Conservation (phyloP, 2,888 invertebrate species). For the Drosophila barbarae region DNA sequence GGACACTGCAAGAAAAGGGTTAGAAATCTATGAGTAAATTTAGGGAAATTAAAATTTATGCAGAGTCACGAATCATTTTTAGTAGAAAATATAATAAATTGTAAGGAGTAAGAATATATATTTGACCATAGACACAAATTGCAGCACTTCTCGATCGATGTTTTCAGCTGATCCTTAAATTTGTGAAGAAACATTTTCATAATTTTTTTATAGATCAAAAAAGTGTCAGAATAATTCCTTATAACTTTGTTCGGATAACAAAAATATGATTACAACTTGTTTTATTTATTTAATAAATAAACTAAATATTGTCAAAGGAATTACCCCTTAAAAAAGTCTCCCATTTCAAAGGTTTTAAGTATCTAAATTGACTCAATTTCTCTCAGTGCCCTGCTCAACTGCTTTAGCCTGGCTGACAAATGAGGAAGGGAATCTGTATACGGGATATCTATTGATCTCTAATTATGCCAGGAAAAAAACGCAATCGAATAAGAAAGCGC, state of each 20-base stretch:
- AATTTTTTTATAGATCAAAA: no score
- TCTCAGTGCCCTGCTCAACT: slow-evolving; percentile 9
- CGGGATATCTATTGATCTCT: slow-evolving; percentile 40
- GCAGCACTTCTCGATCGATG: no score
- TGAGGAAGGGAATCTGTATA: slow-evolving; percentile 34
- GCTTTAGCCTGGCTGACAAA: slow-evolving; percentile 27
- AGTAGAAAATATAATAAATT: neutral
- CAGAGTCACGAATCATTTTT: no score
- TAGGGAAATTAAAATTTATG: neutral
- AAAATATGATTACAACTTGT: no score
- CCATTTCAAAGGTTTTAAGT: neutral
- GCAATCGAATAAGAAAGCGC: slow-evolving; percentile 25
- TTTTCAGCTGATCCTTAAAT: no score
- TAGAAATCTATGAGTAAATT: neutral
- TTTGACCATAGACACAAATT: no score
- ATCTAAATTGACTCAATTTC: neutral
- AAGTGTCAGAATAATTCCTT: no score
- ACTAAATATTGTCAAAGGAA: neutral
- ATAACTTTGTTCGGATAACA: no score
- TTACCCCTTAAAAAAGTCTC: neutral
- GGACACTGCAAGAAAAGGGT: slow-evolving; percentile 6
- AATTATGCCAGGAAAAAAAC: slow-evolving; percentile 34
- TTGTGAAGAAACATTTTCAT: no score
- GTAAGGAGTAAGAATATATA: neutral
- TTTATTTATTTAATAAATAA: no score